Conservation (phyloP, 2,797 vertebrate genomes). For the Ctenopoma multispine region DNA sequence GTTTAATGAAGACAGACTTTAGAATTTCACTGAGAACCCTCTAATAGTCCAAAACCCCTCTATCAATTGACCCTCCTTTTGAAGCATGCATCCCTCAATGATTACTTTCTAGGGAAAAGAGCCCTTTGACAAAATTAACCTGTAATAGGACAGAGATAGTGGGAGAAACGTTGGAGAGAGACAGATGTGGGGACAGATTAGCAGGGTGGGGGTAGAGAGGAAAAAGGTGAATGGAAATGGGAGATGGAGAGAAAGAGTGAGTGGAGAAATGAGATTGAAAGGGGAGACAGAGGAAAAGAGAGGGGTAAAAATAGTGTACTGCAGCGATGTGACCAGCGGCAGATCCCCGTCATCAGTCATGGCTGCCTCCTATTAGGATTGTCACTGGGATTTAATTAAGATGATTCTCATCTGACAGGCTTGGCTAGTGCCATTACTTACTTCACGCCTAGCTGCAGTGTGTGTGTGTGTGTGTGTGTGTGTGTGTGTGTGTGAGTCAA, state of each 20-base stretch:
- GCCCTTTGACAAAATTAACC: slow-evolving; percentile 48
- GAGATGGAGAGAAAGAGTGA: slow-evolving; percentile 21
- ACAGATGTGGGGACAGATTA: background rate
- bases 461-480: slow-evolving; percentile 31
- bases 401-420: slow-evolving; percentile 85
- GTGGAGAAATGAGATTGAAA: slow-evolving; percentile 50
- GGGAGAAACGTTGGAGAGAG: background rate
- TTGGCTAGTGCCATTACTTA: slow-evolving; percentile 79
- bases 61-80: slow-evolving; percentile 18
- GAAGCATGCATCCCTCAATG: slow-evolving; percentile 40
- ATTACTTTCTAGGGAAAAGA: slow-evolving; percentile 48
- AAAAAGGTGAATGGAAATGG: slow-evolving; percentile 28
- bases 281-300: slow-evolving; percentile 38
- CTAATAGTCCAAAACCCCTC: slow-evolving; percentile 24
- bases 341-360: slow-evolving; percentile 82
- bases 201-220: background rate
- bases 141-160: slow-evolving; percentile 29
- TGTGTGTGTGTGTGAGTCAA: slow-evolving; percentile 9
- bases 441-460: slow-evolving; percentile 50
- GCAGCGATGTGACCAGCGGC: slow-evolving; percentile 76
- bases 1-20: slow-evolving; percentile 37
- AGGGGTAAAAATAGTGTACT: slow-evolving; percentile 76
- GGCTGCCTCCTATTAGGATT: slow-evolving; percentile 81
- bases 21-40: slow-evolving; percentile 23
- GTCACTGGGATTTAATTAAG: slow-evolving; percentile 85